These are phyloP conservation scores for Lanistes nyassanus DNA, from an alignment of 1,140 invertebrate genomes.

Conservation along the genomic window DNA sequence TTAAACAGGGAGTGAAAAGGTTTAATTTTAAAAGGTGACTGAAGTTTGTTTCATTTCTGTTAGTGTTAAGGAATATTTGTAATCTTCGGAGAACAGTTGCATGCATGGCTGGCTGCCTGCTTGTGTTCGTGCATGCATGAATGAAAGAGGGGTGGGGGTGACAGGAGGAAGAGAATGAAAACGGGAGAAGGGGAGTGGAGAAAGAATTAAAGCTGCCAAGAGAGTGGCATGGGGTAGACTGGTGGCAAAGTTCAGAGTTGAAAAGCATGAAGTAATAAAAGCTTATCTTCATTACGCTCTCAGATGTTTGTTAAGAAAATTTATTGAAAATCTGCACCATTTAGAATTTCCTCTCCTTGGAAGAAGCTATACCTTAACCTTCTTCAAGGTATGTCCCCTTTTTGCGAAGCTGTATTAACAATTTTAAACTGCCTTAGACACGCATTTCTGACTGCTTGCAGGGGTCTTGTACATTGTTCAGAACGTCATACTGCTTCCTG, in stretches of 20 bases:
- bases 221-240: background rate
- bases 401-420: background rate
- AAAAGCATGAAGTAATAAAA: background rate
- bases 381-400: background rate
- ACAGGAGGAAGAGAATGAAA: background rate
- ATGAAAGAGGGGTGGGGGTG: too few species aligned
- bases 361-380: background rate
- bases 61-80: background rate
- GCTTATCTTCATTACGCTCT: background rate
- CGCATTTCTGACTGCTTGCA: background rate
- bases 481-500: background rate
- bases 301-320: background rate
- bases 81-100: background rate
- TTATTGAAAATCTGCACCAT: background rate
- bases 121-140: background rate
- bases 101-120: background rate
- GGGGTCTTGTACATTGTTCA: background rate
- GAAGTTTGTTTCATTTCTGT: background rate
- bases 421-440: background rate
- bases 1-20: constrained; percentile 47
- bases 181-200: background rate
- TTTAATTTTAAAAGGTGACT: constrained; percentile 49
- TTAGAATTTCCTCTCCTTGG: background rate
- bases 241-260: background rate
- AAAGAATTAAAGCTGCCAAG: background rate